These are phyloP conservation scores for Anser cygnoides DNA, from an alignment of 2,113 vertebrate genomes.

Conservation along the genomic window DNA sequence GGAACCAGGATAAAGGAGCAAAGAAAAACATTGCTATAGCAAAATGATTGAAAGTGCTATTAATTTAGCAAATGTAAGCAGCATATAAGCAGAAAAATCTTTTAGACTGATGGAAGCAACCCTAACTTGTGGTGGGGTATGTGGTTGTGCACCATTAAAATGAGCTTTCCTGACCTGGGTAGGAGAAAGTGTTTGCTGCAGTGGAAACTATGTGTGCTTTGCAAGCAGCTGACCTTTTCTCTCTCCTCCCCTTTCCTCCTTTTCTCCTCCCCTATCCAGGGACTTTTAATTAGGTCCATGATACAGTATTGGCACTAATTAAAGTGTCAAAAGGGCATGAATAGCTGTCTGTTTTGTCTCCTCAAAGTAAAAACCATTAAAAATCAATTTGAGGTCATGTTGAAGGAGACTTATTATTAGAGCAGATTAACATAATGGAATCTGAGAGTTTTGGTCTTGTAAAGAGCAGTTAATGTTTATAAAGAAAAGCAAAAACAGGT, in stretches of 20 bases:
- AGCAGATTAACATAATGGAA: slow-evolving; percentile 57
- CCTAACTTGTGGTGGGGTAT: accelerated
- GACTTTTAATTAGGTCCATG: slow-evolving; percentile 41
- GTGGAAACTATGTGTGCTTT: neutral
- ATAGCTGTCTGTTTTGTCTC: slow-evolving; percentile 61
- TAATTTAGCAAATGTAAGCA: neutral
- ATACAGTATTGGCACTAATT: slow-evolving; percentile 33
- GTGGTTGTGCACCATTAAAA: neutral
- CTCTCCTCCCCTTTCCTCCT: neutral
- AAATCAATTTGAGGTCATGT: slow-evolving; percentile 67
- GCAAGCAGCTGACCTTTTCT: slow-evolving; percentile 4
- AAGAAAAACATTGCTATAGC: neutral
- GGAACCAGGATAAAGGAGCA: neutral
- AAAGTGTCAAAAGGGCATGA: slow-evolving; percentile 47
- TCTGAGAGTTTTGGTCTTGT: slow-evolving; percentile 8
- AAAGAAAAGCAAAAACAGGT: neutral
- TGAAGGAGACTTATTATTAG: slow-evolving; percentile 54
- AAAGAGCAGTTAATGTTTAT: slow-evolving; percentile 1
- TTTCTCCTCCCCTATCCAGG: neutral
- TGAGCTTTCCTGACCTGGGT: neutral
- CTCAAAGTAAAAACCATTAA: slow-evolving; percentile 62
- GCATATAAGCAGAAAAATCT: neutral
- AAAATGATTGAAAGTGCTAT: neutral
- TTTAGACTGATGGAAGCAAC: neutral
- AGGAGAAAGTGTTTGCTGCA: neutral